A percentile compares a stretch with the other conserved stretches of the same genome.
phyloP scores from a whole-genome alignment of 2,113 vertebrate genomes.

The Choloepus hoffmanni region DNA sequence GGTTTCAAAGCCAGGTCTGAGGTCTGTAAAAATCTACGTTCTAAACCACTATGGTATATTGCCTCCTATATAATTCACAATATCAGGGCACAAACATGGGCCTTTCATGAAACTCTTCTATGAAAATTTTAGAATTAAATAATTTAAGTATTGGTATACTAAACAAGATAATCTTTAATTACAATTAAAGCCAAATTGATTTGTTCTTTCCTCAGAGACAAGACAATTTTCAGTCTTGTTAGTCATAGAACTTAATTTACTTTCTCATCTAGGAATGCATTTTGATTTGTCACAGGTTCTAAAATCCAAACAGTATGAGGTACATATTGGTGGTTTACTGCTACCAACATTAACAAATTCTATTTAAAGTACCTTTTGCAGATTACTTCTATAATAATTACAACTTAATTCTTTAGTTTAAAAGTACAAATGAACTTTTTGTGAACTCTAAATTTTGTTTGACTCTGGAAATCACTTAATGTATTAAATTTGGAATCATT shows the following conservation, averaged over 20 bases:
- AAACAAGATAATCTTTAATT: slow-evolving; percentile 20
- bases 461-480: not conserved
- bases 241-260: not conserved
- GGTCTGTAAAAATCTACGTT: slow-evolving; percentile 22
- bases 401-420: slow-evolving; percentile 39
- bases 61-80: not conserved
- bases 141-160: not conserved
- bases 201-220: slow-evolving; percentile 29
- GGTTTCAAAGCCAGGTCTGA: not conserved
- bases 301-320: not conserved
- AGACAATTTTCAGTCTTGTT: slow-evolving; percentile 23
- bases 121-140: not conserved
- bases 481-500: slow-evolving; percentile 9
- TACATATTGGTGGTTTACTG: not conserved
- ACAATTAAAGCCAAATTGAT: slow-evolving; percentile 54
- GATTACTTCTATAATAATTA: slow-evolving; percentile 34
- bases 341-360: slow-evolving; percentile 14
- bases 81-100: not conserved
- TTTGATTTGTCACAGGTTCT: not conserved
- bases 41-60: not conserved
- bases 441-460: slow-evolving; percentile 10
- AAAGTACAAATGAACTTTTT: not conserved
- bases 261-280: slow-evolving; percentile 8
- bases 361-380: not conserved
- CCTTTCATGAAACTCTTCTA: not conserved